Conservation (phyloP, 2,888 invertebrate species). For the Polyommatus iphigenia region DNA sequence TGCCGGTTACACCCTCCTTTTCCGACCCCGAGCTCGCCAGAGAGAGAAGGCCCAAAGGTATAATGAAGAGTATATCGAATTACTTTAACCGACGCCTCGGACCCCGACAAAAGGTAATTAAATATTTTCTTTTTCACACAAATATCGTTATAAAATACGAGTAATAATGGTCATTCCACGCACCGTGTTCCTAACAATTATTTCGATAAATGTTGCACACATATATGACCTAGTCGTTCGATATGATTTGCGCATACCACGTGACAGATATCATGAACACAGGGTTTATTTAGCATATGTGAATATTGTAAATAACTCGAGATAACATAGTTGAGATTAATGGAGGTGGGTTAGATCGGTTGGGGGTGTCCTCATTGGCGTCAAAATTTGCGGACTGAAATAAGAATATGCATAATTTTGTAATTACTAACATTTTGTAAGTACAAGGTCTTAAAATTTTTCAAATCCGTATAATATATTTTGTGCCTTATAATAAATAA, state of each 20-base stretch:
- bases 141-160: background rate
- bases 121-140: slow-evolving; percentile 8
- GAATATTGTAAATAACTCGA: slow-evolving; percentile 48
- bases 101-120: slow-evolving; percentile 80
- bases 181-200: slow-evolving; percentile 35
- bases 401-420: background rate
- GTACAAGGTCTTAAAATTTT: no score
- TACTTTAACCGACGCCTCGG: slow-evolving; percentile 89
- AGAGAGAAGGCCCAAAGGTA: slow-evolving; percentile 87
- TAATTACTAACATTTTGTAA: background rate
- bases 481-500: no score
- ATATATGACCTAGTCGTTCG: slow-evolving; percentile 35
- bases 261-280: slow-evolving; percentile 32
- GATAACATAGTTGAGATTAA: slow-evolving; percentile 36
- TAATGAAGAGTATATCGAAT: slow-evolving; percentile 91
- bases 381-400: slow-evolving; percentile 40
- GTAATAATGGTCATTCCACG: slow-evolving; percentile 28
- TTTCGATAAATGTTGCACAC: slow-evolving; percentile 35
- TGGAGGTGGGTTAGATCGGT: slow-evolving; percentile 45
- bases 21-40: slow-evolving; percentile 81
- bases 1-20: slow-evolving; percentile 54
- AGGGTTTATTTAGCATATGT: slow-evolving; percentile 38
- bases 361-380: slow-evolving; percentile 53
- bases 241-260: slow-evolving; percentile 37
- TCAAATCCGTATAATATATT: no score